Evolutionary conservation across 2,797 vertebrate species (phyloP).

Genomic region (Poecile montanus): DNA sequence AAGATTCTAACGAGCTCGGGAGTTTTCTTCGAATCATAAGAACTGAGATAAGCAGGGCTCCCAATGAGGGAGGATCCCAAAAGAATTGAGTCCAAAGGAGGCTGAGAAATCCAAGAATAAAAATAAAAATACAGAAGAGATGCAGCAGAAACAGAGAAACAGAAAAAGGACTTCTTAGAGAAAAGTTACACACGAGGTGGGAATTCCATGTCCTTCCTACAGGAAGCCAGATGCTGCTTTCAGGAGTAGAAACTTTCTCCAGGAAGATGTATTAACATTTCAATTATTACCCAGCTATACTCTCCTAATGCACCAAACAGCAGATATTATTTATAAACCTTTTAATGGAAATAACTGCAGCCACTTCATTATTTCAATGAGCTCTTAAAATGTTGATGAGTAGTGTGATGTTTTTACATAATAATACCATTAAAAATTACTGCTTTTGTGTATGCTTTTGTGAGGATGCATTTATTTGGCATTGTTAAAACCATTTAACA

Average conservation of each 20-base stretch:
- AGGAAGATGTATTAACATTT: neutral
- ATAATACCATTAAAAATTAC: conserved; percentile 24
- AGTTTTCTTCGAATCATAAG: too few relatives aligned
- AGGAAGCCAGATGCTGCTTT: neutral
- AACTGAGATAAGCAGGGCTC: too few relatives aligned
- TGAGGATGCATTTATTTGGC: conserved; percentile 21
- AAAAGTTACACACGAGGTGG: neutral
- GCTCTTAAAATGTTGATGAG: conserved; percentile 62
- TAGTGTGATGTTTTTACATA: conserved; percentile 46
- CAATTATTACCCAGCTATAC: neutral
- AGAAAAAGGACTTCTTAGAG: too few relatives aligned
- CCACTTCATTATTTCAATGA: conserved; percentile 68
- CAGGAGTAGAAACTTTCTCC: neutral
- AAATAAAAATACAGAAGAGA: too few relatives aligned
- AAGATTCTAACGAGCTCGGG: too few relatives aligned
- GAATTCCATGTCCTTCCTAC: neutral
- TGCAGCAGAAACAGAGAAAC: too few relatives aligned
- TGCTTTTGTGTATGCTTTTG: conserved; percentile 3
- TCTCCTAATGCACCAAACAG: conserved; percentile 22
- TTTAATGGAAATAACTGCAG: conserved; percentile 55
- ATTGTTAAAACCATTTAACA: neutral
- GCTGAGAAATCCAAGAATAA: too few relatives aligned
- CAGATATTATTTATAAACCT: conserved; percentile 60
- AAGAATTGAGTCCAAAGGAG: too few relatives aligned
- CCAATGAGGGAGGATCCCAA: too few relatives aligned